A percentile compares a stretch with the other conserved stretches of the same genome.
Conservation (phyloP, 1,140 invertebrate species). For the Oryzaephilus surinamensis region DNA sequence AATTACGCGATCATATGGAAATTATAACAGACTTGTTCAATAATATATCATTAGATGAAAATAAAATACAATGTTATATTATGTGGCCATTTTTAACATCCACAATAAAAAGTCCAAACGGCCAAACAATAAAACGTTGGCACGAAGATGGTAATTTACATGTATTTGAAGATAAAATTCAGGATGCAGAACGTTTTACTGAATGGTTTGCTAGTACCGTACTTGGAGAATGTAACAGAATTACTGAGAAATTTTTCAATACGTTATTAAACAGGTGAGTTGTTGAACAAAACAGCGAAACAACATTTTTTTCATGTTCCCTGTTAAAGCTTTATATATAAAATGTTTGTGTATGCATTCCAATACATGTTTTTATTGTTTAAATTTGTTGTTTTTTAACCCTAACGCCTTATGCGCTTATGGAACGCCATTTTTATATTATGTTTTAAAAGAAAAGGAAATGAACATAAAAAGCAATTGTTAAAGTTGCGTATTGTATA, state of each 20-base stretch:
- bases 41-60: conserved; percentile 5
- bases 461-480: too few relatives aligned
- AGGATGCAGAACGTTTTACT: conserved; percentile 26
- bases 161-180: conserved; percentile 28
- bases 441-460: too few relatives aligned
- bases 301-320: conserved; percentile 1
- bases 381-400: too few relatives aligned
- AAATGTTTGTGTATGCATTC: too few relatives aligned
- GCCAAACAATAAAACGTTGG: conserved; percentile 26
- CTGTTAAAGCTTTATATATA: too few relatives aligned
- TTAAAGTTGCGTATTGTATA: too few relatives aligned
- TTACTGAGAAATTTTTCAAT: conserved; percentile 16
- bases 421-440: too few relatives aligned
- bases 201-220: conserved; percentile 27
- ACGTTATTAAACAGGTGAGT: conserved; percentile 23
- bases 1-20: conserved; percentile 33
- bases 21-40: conserved; percentile 20
- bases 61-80: conserved; percentile 25
- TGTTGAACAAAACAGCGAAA: too few relatives aligned
- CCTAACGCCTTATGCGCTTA: too few relatives aligned
- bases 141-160: conserved; percentile 29
- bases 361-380: too few relatives aligned
- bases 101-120: conserved; percentile 28
- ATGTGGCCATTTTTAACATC: conserved; percentile 32
- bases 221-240: conserved; percentile 11